Evolutionary conservation across 2,797 vertebrate genomes (phyloP), one percentile per base, ranked within the genome.

Genomic region (Melanotaenia pygmaea): DNA sequence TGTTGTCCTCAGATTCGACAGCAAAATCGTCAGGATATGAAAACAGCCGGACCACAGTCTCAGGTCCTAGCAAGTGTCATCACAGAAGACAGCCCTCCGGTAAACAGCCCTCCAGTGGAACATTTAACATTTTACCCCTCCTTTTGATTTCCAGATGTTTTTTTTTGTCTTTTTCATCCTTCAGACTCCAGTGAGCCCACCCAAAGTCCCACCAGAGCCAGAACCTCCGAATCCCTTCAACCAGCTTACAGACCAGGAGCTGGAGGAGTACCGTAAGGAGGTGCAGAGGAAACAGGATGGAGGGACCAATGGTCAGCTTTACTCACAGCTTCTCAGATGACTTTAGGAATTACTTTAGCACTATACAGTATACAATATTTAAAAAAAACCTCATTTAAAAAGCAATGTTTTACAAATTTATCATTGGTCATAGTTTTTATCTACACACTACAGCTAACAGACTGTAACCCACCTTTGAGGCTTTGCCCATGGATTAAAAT

Each of bases 11-110:
- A 99, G 98, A 99, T 99, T 74, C 95, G 98, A 64, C 96, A 98
- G 83, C 97, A 98, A 82, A 99, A 99, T 84, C 96, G 97, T 4
- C 97, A 99, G 86, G 98, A 99, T 0, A 96, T 97, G 93, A 99
- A 99, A 85, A 99, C 97, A 0, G 98, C 98, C 0, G 98, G 98
- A 4, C 98, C 98, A 0, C 98, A 98, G 90, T 99, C 98, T 0
- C 97, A 98, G 88, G 93, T 99, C 32, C 94, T 99, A 45, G 97
- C 97, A 45, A 92, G 96, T 0, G 97, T 98, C 71, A 97, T 98
- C 12, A 95, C 96, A 0, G 97, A 96, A 37, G 94, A 96, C 85
- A 95, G 95, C 61, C 94, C 95, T 82, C 96, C 96, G 91, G 97
- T 98, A 94, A 81, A 22, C 69, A 59, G 63, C 0, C 57, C 22